Evolutionary conservation across 2,797 vertebrate species (phyloP).

Genomic region (Gouania willdenowi): DNA sequence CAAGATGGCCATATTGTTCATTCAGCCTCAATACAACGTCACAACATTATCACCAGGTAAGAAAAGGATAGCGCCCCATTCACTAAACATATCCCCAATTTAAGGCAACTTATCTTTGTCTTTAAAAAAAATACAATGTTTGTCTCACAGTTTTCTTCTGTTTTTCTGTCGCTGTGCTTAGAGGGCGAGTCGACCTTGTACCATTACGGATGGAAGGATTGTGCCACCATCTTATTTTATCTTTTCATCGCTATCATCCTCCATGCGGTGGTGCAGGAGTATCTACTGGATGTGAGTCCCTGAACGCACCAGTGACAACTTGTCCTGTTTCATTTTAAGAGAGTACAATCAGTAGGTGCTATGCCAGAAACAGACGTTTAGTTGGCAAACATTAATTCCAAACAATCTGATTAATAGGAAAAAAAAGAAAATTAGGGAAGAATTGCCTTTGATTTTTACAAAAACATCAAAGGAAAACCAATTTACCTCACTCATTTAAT

Average conservation of each 20-base stretch:
- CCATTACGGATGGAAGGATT: constrained; percentile 91
- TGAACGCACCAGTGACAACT: background rate
- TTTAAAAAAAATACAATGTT: background rate
- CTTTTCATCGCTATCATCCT: constrained; percentile 92
- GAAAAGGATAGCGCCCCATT: too few species aligned
- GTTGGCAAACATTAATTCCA: too few species aligned
- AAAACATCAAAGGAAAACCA: too few species aligned
- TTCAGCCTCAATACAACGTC: constrained; percentile 96
- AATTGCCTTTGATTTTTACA: too few species aligned
- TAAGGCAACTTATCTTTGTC: background rate
- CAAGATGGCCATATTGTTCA: constrained; percentile 95
- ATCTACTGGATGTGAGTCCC: constrained; percentile 91
- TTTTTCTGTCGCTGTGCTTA: constrained; percentile 47
- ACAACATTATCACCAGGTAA: constrained; percentile 86
- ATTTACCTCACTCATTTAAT: too few species aligned
- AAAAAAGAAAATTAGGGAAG: too few species aligned
- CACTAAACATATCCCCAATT: background rate
- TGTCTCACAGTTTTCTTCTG: constrained; percentile 6
- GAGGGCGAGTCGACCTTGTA: constrained; percentile 89
- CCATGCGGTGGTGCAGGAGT: constrained; percentile 95
- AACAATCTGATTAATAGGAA: too few species aligned
- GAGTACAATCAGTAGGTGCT: too few species aligned
- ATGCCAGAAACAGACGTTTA: too few species aligned
- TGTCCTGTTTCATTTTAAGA: too few species aligned
- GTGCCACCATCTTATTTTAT: constrained; percentile 92